Conservation (phyloP, 2,888 invertebrate genomes). For the Aleiodes leptofemur region DNA sequence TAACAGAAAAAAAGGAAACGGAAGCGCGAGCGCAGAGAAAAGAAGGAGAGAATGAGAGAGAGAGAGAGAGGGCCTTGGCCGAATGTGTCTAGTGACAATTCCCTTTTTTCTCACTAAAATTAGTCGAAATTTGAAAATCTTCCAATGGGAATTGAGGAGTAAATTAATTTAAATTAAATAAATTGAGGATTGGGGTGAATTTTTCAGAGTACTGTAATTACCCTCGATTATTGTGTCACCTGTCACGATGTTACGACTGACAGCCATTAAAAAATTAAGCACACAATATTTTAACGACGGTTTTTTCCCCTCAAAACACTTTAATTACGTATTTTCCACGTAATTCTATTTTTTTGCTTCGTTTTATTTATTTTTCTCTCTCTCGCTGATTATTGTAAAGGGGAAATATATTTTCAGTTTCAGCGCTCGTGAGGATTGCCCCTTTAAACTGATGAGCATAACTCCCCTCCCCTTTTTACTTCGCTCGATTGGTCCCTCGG, state of each 20-base stretch:
- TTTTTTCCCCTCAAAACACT: conserved; percentile 19
- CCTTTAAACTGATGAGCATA: conserved; percentile 40
- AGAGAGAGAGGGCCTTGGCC: conserved; percentile 46
- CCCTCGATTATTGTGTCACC: conserved; percentile 32
- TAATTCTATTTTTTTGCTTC: background rate
- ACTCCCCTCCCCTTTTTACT: conserved; percentile 9
- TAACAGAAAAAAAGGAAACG: conserved; percentile 51
- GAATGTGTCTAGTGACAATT: conserved; percentile 22
- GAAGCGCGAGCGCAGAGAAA: conserved; percentile 40
- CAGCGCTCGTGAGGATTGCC: conserved; percentile 34
- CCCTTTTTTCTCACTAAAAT: too few species aligned
- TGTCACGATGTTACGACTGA: conserved; percentile 47
- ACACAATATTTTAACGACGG: background rate
- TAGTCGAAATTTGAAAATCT: too few species aligned
- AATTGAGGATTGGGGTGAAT: conserved; percentile 21
- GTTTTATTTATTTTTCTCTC: background rate
- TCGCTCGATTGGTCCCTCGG: conserved; percentile 38
- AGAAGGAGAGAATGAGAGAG: conserved; percentile 4
- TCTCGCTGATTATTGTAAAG: background rate
- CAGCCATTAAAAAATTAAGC: conserved; percentile 49
- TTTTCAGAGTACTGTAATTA: background rate
- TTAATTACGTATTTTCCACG: conserved; percentile 24
- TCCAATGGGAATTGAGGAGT: background rate
- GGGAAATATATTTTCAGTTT: background rate
- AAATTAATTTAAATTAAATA: background rate